Evolutionary conservation across 2,888 invertebrate genomes (phyloP).

Genomic region (Conus canariensis): DNA sequence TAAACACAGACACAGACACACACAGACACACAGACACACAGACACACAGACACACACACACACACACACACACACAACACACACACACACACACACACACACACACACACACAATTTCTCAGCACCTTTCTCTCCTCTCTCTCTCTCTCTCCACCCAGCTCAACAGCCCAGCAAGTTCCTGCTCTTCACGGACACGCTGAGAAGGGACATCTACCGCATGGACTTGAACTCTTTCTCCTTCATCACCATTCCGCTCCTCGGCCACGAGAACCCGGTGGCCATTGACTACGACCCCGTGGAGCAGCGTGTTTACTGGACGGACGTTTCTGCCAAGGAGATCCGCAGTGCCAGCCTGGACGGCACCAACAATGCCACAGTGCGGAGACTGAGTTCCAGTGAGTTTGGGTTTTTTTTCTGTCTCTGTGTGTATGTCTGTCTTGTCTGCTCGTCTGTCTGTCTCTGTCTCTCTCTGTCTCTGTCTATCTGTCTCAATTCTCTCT

Average conservation of each 20-base stretch:
- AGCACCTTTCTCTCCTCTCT: too few species aligned
- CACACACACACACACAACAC: too few species aligned
- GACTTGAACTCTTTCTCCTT: constrained; percentile 54
- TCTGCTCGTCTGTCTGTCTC: neutral
- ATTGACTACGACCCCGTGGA: constrained; percentile 56
- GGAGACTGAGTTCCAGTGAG: constrained; percentile 50
- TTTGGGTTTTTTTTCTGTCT: neutral
- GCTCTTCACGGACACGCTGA: constrained; percentile 65
- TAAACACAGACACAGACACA: too few species aligned
- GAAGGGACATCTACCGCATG: constrained; percentile 84
- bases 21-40: too few species aligned
- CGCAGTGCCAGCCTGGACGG: constrained; percentile 54
- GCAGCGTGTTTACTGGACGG: constrained; percentile 56
- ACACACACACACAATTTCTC: too few species aligned
- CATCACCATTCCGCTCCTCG: constrained; percentile 53
- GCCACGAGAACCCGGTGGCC: constrained; percentile 49
- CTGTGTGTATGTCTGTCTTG: neutral
- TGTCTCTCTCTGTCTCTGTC: too few species aligned
- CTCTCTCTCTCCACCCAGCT: constrained; percentile 45
- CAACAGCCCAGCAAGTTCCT: constrained; percentile 65
- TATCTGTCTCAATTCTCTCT: neutral
- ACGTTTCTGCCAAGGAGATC: constrained; percentile 49
- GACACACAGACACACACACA: too few species aligned
- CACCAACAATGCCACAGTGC: constrained; percentile 49
- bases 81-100: too few species aligned